Base-by-base conservation (phyloP, 2,888 invertebrate species). In the Drosophila colorata region DNA sequence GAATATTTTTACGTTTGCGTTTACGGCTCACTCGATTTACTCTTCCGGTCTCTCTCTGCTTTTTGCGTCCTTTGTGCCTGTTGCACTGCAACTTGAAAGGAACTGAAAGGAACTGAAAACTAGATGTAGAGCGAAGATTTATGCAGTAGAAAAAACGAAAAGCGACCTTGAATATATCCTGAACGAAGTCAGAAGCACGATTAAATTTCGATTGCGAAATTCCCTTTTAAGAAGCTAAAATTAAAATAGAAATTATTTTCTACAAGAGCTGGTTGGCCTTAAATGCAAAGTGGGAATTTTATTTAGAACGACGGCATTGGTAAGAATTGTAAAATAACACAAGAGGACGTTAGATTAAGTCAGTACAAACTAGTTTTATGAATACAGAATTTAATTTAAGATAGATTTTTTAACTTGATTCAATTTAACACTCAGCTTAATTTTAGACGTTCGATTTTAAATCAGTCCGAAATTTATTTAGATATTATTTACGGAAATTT, bases 81-180 rank as follows among this genome's bases (percentile, higher is more conserved):
- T 53, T 53, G 23, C 28, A 52, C 69, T 63, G 52, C 55, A 61
- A 28, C 28, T 28, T 9, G 28, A 28, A 28, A 71, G 72, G 49
- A 52, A 40, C 46, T 16, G 38, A n/a, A n/a, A n/a, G n/a, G n/a
- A n/a, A 48, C 25, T 51, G 40, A 16, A 23, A 56, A n/a, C 4
- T 18, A 5, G 9, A 9, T 16, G 16, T 6, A 31, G 20, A 13
- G 38, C 13, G 2, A 5, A 14, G 13, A 31, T 28, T 43, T 44
- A 11, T 20, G 44, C 18, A 23, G 28, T 9, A 28, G 9, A 9
- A 3, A 28, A 28, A 28, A 9, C 3, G 20, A 20, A 20, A 20
- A 5, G 25, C 8, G 25, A 8, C 25, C 25, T 28, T 28, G 13
- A 28, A 28, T 8, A 28, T 9, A 28, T 33, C 33, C 33, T 28